These are phyloP conservation scores for Magallana nippona DNA, from an alignment of 2,888 invertebrate genomes.

Conservation along the genomic window DNA sequence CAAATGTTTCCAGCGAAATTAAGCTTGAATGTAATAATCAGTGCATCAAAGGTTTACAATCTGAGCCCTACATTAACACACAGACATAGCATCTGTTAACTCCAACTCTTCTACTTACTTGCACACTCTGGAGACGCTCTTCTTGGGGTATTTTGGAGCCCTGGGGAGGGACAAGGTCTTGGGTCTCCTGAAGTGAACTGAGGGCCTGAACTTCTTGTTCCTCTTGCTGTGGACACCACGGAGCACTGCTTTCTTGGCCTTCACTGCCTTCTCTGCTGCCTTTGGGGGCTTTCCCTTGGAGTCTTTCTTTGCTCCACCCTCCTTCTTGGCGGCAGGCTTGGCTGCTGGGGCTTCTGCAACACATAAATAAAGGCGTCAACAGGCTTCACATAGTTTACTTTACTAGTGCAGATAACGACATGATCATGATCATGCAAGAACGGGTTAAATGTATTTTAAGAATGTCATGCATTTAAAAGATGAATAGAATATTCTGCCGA, in stretches of 20 bases:
- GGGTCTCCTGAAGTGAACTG: constrained; percentile 97
- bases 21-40: too few relatives aligned
- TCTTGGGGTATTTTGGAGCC: constrained; percentile 96
- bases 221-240: constrained; percentile 95
- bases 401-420: too few relatives aligned
- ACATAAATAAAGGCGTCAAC: too few relatives aligned
- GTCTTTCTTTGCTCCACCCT: constrained; percentile 48
- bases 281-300: constrained; percentile 56
- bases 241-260: constrained; percentile 88
- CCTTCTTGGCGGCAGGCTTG: not conserved
- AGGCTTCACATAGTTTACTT: too few relatives aligned
- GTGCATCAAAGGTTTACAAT: too few relatives aligned
- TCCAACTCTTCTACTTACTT: constrained; percentile 57
- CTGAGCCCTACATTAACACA: too few relatives aligned
- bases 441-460: too few relatives aligned
- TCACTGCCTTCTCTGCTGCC: constrained; percentile 84
- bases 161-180: constrained; percentile 94
- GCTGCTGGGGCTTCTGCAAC: not conserved
- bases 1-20: too few relatives aligned
- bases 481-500: too few relatives aligned
- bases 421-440: too few relatives aligned
- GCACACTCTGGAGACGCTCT: constrained; percentile 89
- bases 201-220: constrained; percentile 93
- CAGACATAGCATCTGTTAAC: too few relatives aligned
- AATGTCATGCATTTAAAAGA: too few relatives aligned